These are phyloP conservation scores for Cataglyphis hispanica DNA, from an alignment of 1,140 invertebrate genomes.

Conservation along the genomic window DNA sequence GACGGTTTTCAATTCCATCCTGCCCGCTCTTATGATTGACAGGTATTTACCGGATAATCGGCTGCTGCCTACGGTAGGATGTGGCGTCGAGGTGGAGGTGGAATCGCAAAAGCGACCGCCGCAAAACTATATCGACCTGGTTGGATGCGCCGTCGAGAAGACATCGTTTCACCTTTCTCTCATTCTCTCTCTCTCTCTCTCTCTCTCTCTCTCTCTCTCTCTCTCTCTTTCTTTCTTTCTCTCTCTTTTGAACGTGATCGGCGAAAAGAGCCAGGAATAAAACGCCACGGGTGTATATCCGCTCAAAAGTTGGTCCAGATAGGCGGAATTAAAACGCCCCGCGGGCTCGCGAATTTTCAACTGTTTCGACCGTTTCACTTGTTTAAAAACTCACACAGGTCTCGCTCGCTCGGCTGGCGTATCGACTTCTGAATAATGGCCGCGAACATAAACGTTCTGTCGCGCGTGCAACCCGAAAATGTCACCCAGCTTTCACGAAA, in stretches of 20 bases:
- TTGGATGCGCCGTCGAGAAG: constrained; percentile 28
- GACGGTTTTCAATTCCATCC: constrained; percentile 59
- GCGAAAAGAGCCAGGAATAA: constrained; percentile 41
- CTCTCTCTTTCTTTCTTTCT: neutral
- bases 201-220: neutral
- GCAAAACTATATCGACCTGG: constrained; percentile 54
- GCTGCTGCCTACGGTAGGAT: constrained; percentile 42
- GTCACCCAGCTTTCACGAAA: constrained; percentile 49
- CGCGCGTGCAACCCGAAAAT: constrained; percentile 53
- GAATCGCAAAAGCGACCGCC: constrained; percentile 55
- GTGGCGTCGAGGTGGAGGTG: constrained; percentile 44
- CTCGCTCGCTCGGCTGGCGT: constrained; percentile 21
- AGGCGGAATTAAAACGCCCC: constrained; percentile 53
- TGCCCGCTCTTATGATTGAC: constrained; percentile 60
- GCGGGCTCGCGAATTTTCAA: constrained; percentile 46
- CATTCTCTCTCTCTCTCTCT: too few relatives aligned
- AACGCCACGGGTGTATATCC: constrained; percentile 35
- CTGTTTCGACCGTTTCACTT: constrained; percentile 44
- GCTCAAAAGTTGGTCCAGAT: constrained; percentile 39
- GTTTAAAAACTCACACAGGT: constrained; percentile 47
- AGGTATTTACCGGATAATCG: constrained; percentile 57
- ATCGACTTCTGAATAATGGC: constrained; percentile 55
- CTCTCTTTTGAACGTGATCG: neutral
- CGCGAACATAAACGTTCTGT: constrained; percentile 26
- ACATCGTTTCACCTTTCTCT: neutral